Conservation (phyloP, 1,140 invertebrate species). For the Tribolium madens region DNA sequence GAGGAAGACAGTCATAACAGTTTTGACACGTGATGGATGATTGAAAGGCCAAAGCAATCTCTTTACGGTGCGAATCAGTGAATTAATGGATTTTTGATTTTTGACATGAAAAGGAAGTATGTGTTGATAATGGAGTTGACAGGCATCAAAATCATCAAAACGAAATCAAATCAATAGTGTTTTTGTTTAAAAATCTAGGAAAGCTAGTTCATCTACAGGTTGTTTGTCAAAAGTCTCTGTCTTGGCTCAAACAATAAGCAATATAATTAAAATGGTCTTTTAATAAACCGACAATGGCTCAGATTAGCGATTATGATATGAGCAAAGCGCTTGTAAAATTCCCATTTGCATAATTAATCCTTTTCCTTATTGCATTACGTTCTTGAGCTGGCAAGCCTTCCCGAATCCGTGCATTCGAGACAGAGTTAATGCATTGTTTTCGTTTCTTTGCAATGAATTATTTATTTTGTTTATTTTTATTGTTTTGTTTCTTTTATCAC, state of each 20-base stretch:
- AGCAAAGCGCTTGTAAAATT: conserved; percentile 32
- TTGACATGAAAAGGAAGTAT: neutral
- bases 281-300: conserved; percentile 30
- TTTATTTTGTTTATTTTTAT: conserved; percentile 32
- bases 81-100: conserved; percentile 15
- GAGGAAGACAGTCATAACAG: too few species aligned
- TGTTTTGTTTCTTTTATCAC: neutral
- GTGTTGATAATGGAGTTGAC: conserved; percentile 9
- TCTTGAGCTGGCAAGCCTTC: neutral
- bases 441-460: neutral
- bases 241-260: conserved; percentile 4
- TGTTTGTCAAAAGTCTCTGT: neutral
- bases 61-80: neutral
- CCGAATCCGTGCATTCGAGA: too few species aligned
- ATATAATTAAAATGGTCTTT: conserved; percentile 18
- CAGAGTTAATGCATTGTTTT: conserved; percentile 31
- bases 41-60: neutral
- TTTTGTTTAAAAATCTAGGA: neutral
- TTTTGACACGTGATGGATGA: conserved; percentile 3
- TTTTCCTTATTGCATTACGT: conserved; percentile 37
- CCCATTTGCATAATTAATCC: conserved; percentile 38
- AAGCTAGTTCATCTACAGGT: conserved; percentile 11
- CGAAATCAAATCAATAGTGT: conserved; percentile 1
- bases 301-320: conserved; percentile 33
- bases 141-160: conserved; percentile 1